Conservation (phyloP, 2,888 invertebrate genomes). For the Adela reaumurella region DNA sequence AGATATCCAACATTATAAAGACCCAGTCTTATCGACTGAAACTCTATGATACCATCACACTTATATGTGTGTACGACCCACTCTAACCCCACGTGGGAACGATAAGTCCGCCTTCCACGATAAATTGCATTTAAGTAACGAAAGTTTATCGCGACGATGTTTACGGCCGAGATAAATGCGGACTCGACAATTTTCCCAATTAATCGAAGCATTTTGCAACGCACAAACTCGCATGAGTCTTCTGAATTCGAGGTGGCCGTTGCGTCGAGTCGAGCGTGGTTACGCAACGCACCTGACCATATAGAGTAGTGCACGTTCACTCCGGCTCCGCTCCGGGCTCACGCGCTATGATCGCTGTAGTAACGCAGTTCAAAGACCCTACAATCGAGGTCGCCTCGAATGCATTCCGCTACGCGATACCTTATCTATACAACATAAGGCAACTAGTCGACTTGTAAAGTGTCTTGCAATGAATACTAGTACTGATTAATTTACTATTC, state of each 20-base stretch:
- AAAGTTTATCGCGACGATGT: too few relatives aligned
- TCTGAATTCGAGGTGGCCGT: not conserved
- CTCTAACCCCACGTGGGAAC: too few relatives aligned
- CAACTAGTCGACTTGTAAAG: not conserved
- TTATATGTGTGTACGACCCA: too few relatives aligned
- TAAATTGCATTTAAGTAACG: too few relatives aligned
- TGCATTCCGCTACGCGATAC: slow-evolving; percentile 12
- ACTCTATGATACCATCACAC: too few relatives aligned
- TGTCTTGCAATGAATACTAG: not conserved
- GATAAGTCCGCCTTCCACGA: too few relatives aligned
- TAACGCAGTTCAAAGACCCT: slow-evolving; percentile 53
- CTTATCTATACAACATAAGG: not conserved
- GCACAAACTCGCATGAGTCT: not conserved
- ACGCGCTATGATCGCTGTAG: slow-evolving; percentile 42
- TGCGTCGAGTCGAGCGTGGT: slow-evolving; percentile 23
- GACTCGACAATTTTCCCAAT: too few relatives aligned
- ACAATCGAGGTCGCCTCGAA: slow-evolving; percentile 30
- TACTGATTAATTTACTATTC: not conserved
- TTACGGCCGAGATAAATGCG: too few relatives aligned
- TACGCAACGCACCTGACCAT: slow-evolving; percentile 57
- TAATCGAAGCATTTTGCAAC: too few relatives aligned
- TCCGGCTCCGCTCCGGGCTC: slow-evolving; percentile 37
- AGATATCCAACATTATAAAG: slow-evolving; percentile 27
- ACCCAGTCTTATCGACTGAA: slow-evolving; percentile 18
- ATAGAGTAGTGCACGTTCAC: slow-evolving; percentile 14